These are phyloP conservation scores for Numida meleagris DNA, from an alignment of 2,113 vertebrate species.

Conservation along the genomic window DNA sequence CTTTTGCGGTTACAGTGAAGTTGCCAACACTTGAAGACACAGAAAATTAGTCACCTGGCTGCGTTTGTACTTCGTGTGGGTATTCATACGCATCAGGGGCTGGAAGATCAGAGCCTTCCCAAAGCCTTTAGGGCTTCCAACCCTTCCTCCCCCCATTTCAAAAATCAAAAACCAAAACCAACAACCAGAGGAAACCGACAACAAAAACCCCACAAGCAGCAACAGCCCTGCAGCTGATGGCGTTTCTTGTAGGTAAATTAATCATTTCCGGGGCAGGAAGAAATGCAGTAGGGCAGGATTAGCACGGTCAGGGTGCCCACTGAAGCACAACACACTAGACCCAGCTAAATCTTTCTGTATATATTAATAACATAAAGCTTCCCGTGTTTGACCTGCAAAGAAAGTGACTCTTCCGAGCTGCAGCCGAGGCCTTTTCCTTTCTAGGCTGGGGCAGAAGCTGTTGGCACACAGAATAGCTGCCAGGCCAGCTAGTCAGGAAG, in stretches of 20 bases:
- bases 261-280: constrained; percentile 21
- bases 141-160: neutral
- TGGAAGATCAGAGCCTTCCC: neutral
- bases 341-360: neutral
- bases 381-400: neutral
- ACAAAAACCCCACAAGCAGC: neutral
- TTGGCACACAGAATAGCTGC: constrained; percentile 43
- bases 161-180: neutral
- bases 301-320: neutral
- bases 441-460: constrained; percentile 27
- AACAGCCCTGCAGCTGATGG: neutral
- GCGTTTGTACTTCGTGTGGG: neutral
- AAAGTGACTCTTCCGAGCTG: constrained; percentile 16
- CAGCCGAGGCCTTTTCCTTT: neutral
- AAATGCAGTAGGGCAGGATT: neutral
- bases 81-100: neutral
- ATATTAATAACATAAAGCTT: neutral
- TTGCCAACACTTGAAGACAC: neutral
- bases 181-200: neutral
- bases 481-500: constrained; percentile 59
- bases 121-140: neutral
- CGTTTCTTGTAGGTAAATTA: neutral
- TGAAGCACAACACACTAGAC: neutral
- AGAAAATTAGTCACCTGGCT: neutral
- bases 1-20: neutral